Evolutionary conservation across 2,888 invertebrate genomes (phyloP).

Genomic region (Malthinus flaveolus): DNA sequence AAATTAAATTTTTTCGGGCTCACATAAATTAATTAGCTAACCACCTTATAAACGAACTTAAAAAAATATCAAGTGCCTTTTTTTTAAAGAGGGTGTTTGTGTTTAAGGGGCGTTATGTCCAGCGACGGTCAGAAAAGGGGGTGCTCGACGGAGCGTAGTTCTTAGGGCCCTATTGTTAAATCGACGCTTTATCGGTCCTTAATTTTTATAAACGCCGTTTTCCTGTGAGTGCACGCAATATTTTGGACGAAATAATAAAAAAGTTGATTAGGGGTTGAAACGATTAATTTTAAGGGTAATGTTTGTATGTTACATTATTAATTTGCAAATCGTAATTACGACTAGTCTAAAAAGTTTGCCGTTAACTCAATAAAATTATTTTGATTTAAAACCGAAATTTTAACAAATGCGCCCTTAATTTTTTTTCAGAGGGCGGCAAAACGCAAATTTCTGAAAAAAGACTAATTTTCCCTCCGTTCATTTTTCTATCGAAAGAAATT

Average conservation of each 20-base stretch:
- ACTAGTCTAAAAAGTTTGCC: not conserved
- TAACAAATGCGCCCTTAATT: too few relatives aligned
- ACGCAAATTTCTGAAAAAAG: too few relatives aligned
- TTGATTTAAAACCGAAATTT: too few relatives aligned
- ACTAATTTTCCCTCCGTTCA: too few relatives aligned
- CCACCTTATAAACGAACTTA: not conserved
- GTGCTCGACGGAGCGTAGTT: slow-evolving; percentile 38
- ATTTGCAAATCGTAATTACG: not conserved
- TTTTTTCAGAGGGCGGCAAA: too few relatives aligned
- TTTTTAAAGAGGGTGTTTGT: slow-evolving; percentile 24
- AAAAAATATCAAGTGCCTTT: slow-evolving; percentile 16
- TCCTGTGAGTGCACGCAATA: slow-evolving; percentile 18
- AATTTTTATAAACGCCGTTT: slow-evolving; percentile 34
- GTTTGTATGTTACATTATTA: not conserved
- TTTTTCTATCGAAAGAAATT: too few relatives aligned
- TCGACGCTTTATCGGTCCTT: slow-evolving; percentile 38
- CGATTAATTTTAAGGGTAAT: not conserved
- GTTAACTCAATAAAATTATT: too few relatives aligned
- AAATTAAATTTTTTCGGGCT: not conserved
- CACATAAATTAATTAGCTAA: not conserved
- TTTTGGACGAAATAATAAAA: not conserved
- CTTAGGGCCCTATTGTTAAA: slow-evolving; percentile 36
- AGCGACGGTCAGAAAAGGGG: slow-evolving; percentile 31
- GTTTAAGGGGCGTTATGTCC: slow-evolving; percentile 30
- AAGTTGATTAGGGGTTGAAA: too few relatives aligned